These are phyloP conservation scores for Thryonomys swinderianus DNA, from an alignment of 2,113 vertebrate species.

Conservation along the genomic window DNA sequence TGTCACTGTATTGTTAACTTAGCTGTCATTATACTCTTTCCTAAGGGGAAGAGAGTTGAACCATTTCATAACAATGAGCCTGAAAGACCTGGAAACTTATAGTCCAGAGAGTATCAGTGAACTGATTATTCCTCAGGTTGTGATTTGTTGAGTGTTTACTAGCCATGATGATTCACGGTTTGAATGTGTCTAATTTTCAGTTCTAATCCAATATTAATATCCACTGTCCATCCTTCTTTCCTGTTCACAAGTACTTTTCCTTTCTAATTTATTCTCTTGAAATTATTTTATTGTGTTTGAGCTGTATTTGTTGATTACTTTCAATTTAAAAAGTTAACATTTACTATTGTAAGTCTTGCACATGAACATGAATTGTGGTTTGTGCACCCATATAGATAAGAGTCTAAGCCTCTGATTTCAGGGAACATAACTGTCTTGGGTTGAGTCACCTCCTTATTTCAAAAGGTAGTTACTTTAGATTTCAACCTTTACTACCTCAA, in stretches of 20 bases:
- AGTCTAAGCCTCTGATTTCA: not conserved
- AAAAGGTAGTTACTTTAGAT: not conserved
- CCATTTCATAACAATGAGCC: not conserved
- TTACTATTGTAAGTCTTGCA: not conserved
- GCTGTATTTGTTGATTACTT: not conserved
- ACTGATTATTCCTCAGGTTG: not conserved
- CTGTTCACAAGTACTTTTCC: not conserved
- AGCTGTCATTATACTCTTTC: no score
- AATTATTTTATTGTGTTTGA: no score
- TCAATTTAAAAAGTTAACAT: not conserved
- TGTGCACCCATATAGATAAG: not conserved
- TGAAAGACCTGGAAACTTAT: not conserved
- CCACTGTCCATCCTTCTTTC: not conserved
- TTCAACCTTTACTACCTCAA: not conserved
- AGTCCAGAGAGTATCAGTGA: not conserved
- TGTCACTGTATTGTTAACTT: not conserved
- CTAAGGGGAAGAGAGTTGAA: not conserved
- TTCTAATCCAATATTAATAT: no score
- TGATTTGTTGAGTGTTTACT: not conserved
- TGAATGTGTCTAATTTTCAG: not conserved
- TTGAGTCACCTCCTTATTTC: not conserved
- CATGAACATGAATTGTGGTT: not conserved
- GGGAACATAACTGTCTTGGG: not conserved
- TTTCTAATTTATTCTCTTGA: not conserved
- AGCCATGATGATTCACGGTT: not conserved